These are phyloP conservation scores for Sinocyclocheilus grahami DNA, from an alignment of 2,113 vertebrate species.

Conservation along the genomic window DNA sequence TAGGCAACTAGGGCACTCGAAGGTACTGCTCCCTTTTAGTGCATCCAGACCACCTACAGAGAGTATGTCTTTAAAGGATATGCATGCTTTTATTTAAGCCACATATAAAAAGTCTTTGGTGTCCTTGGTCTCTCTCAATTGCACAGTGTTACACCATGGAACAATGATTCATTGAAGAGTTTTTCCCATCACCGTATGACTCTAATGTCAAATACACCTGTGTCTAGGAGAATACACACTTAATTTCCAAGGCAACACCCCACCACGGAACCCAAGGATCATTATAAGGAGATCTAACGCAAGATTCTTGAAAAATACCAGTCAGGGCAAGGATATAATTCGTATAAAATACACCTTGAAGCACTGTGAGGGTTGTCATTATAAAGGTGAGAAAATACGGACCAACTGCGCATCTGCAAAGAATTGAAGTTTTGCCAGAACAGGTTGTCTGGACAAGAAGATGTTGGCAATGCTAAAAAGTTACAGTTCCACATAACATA, in stretches of 20 bases:
- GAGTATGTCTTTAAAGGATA: background rate
- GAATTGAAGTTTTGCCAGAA: slow-evolving; percentile 13
- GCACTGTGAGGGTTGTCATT: background rate
- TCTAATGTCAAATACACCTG: slow-evolving; percentile 26
- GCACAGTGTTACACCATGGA: slow-evolving; percentile 2
- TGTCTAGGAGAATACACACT: slow-evolving; percentile 15
- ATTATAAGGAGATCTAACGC: slow-evolving; percentile 1
- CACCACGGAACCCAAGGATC: background rate
- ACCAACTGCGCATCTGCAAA: background rate
- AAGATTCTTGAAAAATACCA: background rate
- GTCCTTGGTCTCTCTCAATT: background rate
- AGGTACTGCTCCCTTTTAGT: background rate
- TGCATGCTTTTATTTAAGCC: background rate
- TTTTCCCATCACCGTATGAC: background rate
- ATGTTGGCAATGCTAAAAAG: slow-evolving; percentile 3
- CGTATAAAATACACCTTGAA: background rate
- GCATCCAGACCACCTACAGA: background rate
- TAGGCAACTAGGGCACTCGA: background rate
- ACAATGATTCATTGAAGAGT: slow-evolving; percentile 6
- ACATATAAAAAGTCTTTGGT: background rate
- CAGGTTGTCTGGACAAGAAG: slow-evolving; percentile 10
- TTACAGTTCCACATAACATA: background rate
- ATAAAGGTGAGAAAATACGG: background rate
- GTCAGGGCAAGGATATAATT: background rate
- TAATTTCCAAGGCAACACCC: slow-evolving; percentile 19